Evolutionary conservation across 2,888 invertebrate species (phyloP).

Genomic region (Linnaemya vulpina): DNA sequence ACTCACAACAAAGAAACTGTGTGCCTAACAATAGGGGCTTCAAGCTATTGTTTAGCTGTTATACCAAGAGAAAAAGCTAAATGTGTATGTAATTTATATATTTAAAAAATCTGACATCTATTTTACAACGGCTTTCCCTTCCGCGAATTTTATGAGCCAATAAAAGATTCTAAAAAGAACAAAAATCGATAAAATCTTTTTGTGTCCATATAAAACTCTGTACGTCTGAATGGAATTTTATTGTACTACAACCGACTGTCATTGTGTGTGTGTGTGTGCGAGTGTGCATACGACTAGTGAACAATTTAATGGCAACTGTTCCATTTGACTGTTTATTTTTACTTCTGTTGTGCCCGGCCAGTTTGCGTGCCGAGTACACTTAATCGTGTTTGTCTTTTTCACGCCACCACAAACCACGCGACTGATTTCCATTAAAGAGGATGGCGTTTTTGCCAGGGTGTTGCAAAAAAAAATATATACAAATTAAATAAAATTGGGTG

Average conservation of each 20-base stretch:
- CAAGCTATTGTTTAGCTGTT: too few relatives aligned
- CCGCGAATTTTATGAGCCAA: too few relatives aligned
- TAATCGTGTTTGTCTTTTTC: not conserved
- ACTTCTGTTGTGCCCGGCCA: not conserved
- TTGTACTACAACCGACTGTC: not conserved
- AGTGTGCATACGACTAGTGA: not conserved
- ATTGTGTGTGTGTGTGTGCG: too few relatives aligned
- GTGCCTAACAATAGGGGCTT: too few relatives aligned
- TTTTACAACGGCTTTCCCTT: too few relatives aligned
- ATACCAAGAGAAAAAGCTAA: not conserved
- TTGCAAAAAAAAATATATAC: not conserved
- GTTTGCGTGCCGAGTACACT: conserved; percentile 10
- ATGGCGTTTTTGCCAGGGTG: not conserved
- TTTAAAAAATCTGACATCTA: too few relatives aligned
- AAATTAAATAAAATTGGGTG: too few relatives aligned
- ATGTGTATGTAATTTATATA: too few relatives aligned
- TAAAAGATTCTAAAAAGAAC: too few relatives aligned
- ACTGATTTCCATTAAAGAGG: not conserved
- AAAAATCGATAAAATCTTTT: too few relatives aligned
- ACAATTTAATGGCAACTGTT: not conserved
- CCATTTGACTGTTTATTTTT: not conserved
- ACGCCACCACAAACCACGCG: not conserved
- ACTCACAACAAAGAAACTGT: too few relatives aligned
- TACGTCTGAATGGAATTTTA: not conserved
- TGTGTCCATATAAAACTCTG: too few relatives aligned